Percentiles rank a stretch among this genome's conserved stretches.
These are phyloP conservation scores for Bubo blakistoni DNA, from an alignment of 2,113 vertebrate genomes.

Conservation along the genomic window DNA sequence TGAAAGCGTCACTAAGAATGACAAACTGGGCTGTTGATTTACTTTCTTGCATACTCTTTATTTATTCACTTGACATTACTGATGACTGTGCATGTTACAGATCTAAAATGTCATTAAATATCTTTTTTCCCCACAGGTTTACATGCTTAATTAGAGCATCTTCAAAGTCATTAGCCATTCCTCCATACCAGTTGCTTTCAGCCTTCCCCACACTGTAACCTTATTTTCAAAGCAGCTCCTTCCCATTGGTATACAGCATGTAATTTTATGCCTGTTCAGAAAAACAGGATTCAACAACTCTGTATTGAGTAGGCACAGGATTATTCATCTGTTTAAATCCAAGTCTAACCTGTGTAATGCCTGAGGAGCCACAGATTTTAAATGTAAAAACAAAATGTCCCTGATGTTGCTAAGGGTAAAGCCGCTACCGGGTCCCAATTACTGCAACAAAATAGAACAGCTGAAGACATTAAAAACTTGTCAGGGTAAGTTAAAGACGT, in stretches of 20 bases:
- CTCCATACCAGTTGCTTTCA: not conserved
- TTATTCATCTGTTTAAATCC: not conserved
- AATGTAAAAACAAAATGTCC: not conserved
- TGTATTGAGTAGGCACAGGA: not conserved
- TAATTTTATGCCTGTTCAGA: not conserved
- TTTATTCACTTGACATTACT: not conserved
- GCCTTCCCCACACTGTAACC: not conserved
- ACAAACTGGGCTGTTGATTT: not conserved
- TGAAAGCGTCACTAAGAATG: not conserved
- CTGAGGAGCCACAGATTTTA: not conserved
- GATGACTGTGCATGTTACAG: not conserved
- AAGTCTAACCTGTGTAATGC: not conserved
- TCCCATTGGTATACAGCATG: not conserved
- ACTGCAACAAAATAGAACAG: not conserved
- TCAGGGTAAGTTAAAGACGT: not conserved
- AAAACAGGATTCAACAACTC: not conserved
- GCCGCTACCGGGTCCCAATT: not conserved
- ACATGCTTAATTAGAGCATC: not conserved
- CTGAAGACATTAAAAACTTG: not conserved
- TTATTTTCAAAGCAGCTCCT: not conserved
- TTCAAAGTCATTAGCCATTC: not conserved
- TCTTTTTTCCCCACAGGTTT: not conserved
- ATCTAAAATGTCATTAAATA: not conserved
- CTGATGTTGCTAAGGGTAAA: not conserved
- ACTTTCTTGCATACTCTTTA: not conserved